Conservation (phyloP, 2,888 invertebrate species). For the Nomada lathburiana region DNA sequence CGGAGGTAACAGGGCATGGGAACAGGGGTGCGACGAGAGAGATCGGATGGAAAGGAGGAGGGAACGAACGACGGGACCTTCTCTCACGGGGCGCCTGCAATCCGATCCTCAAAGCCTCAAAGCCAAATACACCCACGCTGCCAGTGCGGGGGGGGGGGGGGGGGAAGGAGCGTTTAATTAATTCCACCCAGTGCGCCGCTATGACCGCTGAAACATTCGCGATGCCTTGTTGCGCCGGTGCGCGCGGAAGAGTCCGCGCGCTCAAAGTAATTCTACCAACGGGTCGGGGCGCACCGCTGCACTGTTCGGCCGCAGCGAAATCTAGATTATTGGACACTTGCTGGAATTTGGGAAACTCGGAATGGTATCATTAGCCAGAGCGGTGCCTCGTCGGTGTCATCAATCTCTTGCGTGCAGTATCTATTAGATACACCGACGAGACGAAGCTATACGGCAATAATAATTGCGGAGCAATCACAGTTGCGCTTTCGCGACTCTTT, state of each 20-base stretch:
- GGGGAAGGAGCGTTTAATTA: slow-evolving; percentile 68
- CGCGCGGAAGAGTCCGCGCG: not conserved
- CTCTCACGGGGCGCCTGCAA: slow-evolving; percentile 68
- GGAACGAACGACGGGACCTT: slow-evolving; percentile 59
- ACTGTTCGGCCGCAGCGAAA: no score
- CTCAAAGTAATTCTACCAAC: slow-evolving; percentile 14
- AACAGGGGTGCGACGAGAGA: slow-evolving; percentile 11
- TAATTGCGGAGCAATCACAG: no score
- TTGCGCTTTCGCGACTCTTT: no score
- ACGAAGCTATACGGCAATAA: no score
- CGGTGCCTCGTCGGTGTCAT: no score
- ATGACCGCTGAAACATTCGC: slow-evolving; percentile 50
- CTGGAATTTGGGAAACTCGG: not conserved
- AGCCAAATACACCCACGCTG: slow-evolving; percentile 66
- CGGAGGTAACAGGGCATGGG: not conserved
- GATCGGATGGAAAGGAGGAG: slow-evolving; percentile 20
- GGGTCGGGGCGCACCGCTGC: not conserved
- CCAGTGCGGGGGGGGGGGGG: slow-evolving; percentile 15
- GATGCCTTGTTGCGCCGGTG: slow-evolving; percentile 43
- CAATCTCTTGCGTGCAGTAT: no score
- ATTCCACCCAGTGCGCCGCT: slow-evolving; percentile 64
- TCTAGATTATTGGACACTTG: slow-evolving; percentile 7
- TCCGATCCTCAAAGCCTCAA: slow-evolving; percentile 71
- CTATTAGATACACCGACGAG: not conserved
- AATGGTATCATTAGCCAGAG: not conserved